These are phyloP conservation scores for Rhynchophorus ferrugineus DNA, from an alignment of 1,140 invertebrate genomes.

Conservation along the genomic window DNA sequence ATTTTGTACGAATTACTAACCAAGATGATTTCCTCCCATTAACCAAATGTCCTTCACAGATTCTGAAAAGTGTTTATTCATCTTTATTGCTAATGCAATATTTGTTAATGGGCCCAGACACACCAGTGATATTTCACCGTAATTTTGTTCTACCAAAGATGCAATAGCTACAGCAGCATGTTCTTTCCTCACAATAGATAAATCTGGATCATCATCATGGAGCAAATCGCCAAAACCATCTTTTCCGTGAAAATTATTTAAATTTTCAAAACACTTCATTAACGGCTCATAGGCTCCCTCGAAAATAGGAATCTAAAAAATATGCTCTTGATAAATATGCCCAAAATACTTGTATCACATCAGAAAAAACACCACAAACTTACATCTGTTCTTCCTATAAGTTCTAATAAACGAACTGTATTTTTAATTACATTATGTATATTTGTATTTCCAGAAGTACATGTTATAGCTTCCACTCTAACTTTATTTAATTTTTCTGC, in stretches of 20 bases:
- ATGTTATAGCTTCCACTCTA: slow-evolving; percentile 55
- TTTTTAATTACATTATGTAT: slow-evolving; percentile 53
- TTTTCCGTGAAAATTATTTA: slow-evolving; percentile 45
- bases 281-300: slow-evolving; percentile 49
- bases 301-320: slow-evolving; percentile 57
- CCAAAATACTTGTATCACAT: too few species aligned
- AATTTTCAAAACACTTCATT: slow-evolving; percentile 34
- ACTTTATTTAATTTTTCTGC: slow-evolving; percentile 44
- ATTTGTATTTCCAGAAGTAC: slow-evolving; percentile 53
- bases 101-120: slow-evolving; percentile 71
- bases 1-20: slow-evolving; percentile 37
- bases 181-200: slow-evolving; percentile 16
- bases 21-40: slow-evolving; percentile 71
- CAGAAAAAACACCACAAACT: too few species aligned
- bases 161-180: slow-evolving; percentile 21
- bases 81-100: slow-evolving; percentile 60
- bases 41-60: slow-evolving; percentile 58
- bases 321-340: too few species aligned
- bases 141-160: slow-evolving; percentile 25
- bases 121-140: slow-evolving; percentile 51
- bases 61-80: slow-evolving; percentile 54
- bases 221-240: slow-evolving; percentile 59
- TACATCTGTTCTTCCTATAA: slow-evolving; percentile 44
- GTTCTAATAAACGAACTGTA: slow-evolving; percentile 48
- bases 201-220: slow-evolving; percentile 24